These are phyloP conservation scores for Eulemur albifrons DNA, from an alignment of 2,797 vertebrate species.

Conservation along the genomic window DNA sequence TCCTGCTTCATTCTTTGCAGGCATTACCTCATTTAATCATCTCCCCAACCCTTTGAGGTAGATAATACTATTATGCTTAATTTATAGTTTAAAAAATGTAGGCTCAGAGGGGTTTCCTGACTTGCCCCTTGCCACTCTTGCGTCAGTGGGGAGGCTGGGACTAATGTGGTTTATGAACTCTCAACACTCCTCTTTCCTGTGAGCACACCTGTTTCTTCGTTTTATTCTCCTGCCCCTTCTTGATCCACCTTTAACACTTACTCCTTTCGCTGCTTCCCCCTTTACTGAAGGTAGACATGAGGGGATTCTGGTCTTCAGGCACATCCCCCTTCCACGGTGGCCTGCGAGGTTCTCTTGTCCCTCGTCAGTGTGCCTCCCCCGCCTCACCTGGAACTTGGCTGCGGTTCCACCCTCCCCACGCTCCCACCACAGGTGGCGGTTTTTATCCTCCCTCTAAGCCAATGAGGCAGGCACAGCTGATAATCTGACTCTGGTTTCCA, in stretches of 20 bases:
- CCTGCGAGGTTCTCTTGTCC: background rate
- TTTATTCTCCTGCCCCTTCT: background rate
- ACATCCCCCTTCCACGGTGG: background rate
- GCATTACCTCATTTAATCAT: background rate
- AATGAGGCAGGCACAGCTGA: background rate
- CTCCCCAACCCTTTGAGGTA: background rate
- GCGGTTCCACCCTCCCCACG: background rate
- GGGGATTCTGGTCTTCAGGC: background rate
- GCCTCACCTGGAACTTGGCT: background rate
- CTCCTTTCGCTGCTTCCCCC: background rate
- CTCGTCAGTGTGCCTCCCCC: background rate
- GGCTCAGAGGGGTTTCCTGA: background rate
- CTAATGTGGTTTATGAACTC: background rate
- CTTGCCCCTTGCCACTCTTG: background rate
- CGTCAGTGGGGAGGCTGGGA: background rate
- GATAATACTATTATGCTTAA: background rate
- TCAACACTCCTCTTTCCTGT: background rate
- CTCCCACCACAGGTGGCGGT: background rate
- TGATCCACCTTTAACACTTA: background rate
- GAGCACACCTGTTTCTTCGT: no score
- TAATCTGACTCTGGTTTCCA: background rate
- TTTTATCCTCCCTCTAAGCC: background rate
- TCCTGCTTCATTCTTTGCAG: background rate
- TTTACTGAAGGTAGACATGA: background rate
- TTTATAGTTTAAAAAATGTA: background rate